Evolutionary conservation across 2,888 invertebrate species (phyloP), one percentile per base, ranked within the genome.

Genomic region (Tridacna gigas): DNA sequence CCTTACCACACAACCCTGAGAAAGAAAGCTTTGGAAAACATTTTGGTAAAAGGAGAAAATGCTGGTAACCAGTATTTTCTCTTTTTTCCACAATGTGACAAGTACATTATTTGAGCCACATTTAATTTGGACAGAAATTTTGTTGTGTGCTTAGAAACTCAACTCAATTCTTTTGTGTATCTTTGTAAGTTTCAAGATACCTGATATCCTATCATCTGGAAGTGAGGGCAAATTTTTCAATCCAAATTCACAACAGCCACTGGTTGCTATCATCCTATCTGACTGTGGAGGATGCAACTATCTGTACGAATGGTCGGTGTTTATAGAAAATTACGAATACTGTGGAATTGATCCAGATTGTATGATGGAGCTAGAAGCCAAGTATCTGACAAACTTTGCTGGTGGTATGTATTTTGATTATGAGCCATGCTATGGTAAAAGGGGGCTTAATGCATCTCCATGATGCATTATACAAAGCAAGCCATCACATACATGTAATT

Each of bases 291-390:
- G 79, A 0, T 88, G 88, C n/a, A 75, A 63, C 5, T 66, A 86
- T 26, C 45, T n/a, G 37, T 91, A 87, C 86, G 28, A 66, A 15
- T 93, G 92, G 92, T 82, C 83, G 51, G 65, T 91, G 37, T 89
- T 75, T 77, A 76, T 84, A 4, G 63, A 83, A 18, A 88, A 90
- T 74, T 90, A 90, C 84, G 81, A 89, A 18, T 94, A 75, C 51
- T 80, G 80, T 47, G 79, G 67, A 4, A 47, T 51, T 3, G 37
- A 91, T 90, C 83, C 85, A 1, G 75, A 82, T 9, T 80, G 81
- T 26, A 89, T 87, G 89, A 84, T 85, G 71, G 37, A 76, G 22
- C 73, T 90, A 2, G 66, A 76, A 0, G 73, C 37, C 26, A 63
- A 25, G 15, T 26, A 47, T 51, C 56, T 56, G 18, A 5, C 15